Percentiles rank a stretch among this genome's conserved stretches.
phyloP scores from a whole-genome alignment of 2,797 vertebrate genomes.

The Sebastes aleutianus region DNA sequence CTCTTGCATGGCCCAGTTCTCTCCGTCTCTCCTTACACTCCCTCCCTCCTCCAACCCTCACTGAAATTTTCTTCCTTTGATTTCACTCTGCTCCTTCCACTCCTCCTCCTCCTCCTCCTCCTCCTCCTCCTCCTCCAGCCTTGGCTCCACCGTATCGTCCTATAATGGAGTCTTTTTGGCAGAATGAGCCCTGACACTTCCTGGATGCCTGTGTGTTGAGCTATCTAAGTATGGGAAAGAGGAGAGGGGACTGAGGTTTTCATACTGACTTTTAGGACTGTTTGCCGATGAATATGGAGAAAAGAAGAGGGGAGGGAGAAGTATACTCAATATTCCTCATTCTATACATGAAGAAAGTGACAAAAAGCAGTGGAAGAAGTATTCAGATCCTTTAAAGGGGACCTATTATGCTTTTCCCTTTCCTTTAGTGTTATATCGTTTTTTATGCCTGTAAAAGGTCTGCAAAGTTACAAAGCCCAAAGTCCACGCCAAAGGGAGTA shows the following conservation, averaged over 20 bases:
- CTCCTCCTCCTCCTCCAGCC: slow-evolving; percentile 3
- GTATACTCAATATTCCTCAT: not conserved
- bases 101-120: not conserved
- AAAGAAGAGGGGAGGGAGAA: not conserved
- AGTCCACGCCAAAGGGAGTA: no score
- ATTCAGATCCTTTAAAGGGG: not conserved
- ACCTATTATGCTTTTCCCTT: no score
- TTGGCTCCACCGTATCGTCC: slow-evolving; percentile 11
- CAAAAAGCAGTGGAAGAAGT: not conserved
- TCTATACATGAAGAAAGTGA: not conserved
- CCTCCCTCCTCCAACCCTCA: slow-evolving; percentile 27
- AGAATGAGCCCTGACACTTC: slow-evolving; percentile 62
- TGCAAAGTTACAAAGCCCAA: no score
- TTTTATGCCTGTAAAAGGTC: no score
- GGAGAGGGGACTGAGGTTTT: slow-evolving; percentile 65
- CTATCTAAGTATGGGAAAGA: slow-evolving; percentile 63
- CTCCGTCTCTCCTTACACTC: slow-evolving; percentile 48
- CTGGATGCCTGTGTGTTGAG: slow-evolving; percentile 76
- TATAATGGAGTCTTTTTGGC: slow-evolving; percentile 60
- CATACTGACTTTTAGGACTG: slow-evolving; percentile 16
- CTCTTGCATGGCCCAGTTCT: slow-evolving; percentile 22
- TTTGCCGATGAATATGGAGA: slow-evolving; percentile 20
- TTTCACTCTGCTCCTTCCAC: not conserved
- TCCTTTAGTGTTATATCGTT: no score
- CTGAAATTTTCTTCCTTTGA: slow-evolving; percentile 13